Evolutionary conservation across 1,140 invertebrate genomes (phyloP).

Genomic region (Geopemphigus sp.): DNA sequence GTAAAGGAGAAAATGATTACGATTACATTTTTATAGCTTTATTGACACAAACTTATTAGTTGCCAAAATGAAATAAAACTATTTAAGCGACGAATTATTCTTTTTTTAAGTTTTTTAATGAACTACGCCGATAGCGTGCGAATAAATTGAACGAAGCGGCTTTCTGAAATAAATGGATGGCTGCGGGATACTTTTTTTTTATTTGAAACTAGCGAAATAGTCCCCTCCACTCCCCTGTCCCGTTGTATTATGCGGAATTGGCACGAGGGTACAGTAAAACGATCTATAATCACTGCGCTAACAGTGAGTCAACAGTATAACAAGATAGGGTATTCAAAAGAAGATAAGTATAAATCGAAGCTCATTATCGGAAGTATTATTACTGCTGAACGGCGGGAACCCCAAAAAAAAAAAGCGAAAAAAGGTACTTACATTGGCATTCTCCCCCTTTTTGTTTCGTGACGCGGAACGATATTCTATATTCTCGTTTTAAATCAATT

Average conservation of each 20-base stretch:
- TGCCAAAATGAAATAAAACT: not conserved
- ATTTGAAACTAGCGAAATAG: not conserved
- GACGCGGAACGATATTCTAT: too few relatives aligned
- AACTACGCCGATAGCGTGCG: too few relatives aligned
- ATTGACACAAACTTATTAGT: not conserved
- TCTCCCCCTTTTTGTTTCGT: too few relatives aligned
- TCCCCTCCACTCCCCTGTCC: too few relatives aligned
- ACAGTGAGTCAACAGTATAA: not conserved
- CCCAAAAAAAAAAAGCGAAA: constrained; percentile 5
- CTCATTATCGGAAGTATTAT: not conserved
- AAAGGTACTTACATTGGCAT: not conserved
- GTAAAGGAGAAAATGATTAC: not conserved
- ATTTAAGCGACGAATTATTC: not conserved
- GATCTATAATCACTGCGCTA: not conserved
- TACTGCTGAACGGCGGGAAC: not conserved
- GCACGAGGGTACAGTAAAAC: not conserved
- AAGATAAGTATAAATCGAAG: constrained; percentile 6
- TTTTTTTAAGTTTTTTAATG: not conserved
- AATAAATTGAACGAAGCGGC: not conserved
- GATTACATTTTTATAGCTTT: not conserved
- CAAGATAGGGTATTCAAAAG: not conserved
- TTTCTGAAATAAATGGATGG: not conserved
- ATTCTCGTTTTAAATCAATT: constrained; percentile 26
- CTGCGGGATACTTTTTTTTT: not conserved
- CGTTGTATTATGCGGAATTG: not conserved